phyloP scores from a whole-genome alignment of 2,797 vertebrate genomes.

The Triplophysa yarkandensis region DNA sequence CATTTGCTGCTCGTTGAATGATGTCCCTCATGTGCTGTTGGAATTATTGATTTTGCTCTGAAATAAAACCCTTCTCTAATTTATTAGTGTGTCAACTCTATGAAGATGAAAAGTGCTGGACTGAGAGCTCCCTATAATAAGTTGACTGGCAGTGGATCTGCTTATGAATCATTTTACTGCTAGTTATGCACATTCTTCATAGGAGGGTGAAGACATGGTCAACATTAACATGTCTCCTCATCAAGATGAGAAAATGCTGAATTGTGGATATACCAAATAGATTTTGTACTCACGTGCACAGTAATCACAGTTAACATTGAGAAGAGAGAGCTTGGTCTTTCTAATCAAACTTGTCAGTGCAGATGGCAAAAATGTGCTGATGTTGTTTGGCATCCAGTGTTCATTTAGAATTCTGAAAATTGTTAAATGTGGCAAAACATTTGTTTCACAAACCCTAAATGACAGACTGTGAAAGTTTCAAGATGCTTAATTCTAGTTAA shows the following conservation, averaged over 20 bases:
- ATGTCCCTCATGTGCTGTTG: conserved; percentile 31
- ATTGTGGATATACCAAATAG: background rate
- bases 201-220: too few relatives aligned
- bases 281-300: background rate
- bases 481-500: too few relatives aligned
- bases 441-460: too few relatives aligned
- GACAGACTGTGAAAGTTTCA: too few relatives aligned
- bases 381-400: background rate
- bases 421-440: background rate
- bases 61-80: conserved; percentile 37
- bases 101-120: conserved; percentile 9
- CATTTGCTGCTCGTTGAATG: conserved; percentile 24
- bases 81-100: conserved; percentile 28
- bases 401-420: background rate
- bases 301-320: background rate
- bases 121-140: background rate
- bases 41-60: conserved; percentile 26
- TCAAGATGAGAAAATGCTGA: background rate
- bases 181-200: background rate
- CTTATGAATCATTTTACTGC: background rate
- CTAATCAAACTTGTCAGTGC: background rate
- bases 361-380: background rate
- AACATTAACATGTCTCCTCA: background rate
- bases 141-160: background rate
- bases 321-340: background rate